These are phyloP conservation scores for Caenorhabditis angaria DNA, from an alignment of 2,888 invertebrate genomes.

Conservation along the genomic window DNA sequence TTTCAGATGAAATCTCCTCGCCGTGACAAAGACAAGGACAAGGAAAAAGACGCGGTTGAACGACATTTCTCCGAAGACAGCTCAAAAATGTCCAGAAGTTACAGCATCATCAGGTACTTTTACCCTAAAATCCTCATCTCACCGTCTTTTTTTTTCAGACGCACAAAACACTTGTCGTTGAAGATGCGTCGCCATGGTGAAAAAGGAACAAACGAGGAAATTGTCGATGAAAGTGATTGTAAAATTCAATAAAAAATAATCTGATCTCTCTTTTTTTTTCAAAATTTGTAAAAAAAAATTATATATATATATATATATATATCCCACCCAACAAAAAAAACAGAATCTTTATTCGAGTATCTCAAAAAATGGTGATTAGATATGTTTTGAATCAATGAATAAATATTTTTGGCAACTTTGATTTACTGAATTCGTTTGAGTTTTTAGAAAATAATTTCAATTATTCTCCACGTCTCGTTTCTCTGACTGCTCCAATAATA, in stretches of 20 bases:
- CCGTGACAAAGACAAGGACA: constrained; percentile 50
- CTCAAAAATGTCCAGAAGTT: constrained; percentile 47
- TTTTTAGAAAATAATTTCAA: not conserved
- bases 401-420: constrained; percentile 1
- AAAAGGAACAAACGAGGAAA: constrained; percentile 43
- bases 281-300: too few relatives aligned
- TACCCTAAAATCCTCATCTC: not conserved
- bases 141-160: constrained; percentile 21
- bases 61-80: constrained; percentile 45
- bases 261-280: too few relatives aligned
- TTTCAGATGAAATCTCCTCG: constrained; percentile 55
- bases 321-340: too few relatives aligned
- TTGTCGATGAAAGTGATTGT: constrained; percentile 58
- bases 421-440: not conserved
- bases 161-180: constrained; percentile 65
- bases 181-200: constrained; percentile 63
- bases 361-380: not conserved
- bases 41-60: constrained; percentile 39
- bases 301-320: too few relatives aligned
- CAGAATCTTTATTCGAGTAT: constrained; percentile 2
- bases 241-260: constrained; percentile 46
- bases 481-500: constrained; percentile 49
- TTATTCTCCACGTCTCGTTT: constrained; percentile 32
- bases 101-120: constrained; percentile 42
- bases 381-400: not conserved